Percentiles rank a stretch among this genome's conserved stretches.
These are phyloP conservation scores for Pelobates cultripes DNA, from an alignment of 2,797 vertebrate genomes.

Conservation along the genomic window DNA sequence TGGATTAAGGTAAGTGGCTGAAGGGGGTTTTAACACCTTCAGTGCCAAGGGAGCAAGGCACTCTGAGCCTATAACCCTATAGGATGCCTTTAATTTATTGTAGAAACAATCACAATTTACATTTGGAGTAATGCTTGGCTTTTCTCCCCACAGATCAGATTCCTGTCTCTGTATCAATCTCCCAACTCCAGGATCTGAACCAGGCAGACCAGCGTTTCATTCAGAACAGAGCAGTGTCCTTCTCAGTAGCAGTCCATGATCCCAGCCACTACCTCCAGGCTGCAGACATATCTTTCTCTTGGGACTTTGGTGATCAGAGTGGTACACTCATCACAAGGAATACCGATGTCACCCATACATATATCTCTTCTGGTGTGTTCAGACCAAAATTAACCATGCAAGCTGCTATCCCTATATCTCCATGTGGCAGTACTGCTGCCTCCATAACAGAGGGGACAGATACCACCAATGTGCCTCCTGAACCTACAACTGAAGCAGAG, in stretches of 20 bases:
- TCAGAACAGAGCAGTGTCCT: constrained; percentile 86
- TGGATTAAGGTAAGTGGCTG: no score
- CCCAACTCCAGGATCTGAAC: constrained; percentile 80
- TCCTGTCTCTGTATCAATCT: constrained; percentile 81
- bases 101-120: no score
- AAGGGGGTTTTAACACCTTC: no score
- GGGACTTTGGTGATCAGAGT: constrained; percentile 92
- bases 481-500: constrained; percentile 28
- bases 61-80: no score
- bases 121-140: no score
- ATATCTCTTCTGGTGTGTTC: constrained; percentile 77
- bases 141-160: constrained; percentile 81
- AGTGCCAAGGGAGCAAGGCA: no score
- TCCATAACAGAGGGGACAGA: constrained; percentile 52
- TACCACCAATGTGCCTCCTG: constrained; percentile 56
- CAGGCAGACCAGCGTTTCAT: constrained; percentile 81
- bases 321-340: constrained; percentile 89
- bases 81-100: no score
- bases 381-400: constrained; percentile 83
- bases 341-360: constrained; percentile 84
- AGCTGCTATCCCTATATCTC: constrained; percentile 82
- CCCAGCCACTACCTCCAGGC: constrained; percentile 84
- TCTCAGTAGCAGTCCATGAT: constrained; percentile 85
- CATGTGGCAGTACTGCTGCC: constrained; percentile 71
- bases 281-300: constrained; percentile 88